Evolutionary conservation across 2,113 vertebrate genomes (phyloP).

Genomic region (Gadus macrocephalus): DNA sequence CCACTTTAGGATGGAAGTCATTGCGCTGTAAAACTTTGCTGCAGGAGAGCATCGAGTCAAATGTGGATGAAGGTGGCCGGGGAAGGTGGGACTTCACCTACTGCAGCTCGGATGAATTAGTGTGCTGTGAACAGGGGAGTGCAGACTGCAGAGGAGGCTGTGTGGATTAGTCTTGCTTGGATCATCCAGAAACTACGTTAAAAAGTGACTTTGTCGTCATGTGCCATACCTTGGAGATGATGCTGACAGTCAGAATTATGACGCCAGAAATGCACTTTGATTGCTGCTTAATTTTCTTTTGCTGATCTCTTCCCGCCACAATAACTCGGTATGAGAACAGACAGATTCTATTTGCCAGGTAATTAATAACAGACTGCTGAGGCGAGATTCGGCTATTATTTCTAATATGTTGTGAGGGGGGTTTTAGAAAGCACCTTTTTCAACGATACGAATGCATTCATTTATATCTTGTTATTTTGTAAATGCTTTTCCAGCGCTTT

Average conservation of each 20-base stretch:
- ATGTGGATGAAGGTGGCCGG: constrained; percentile 46
- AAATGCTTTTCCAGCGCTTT: constrained; percentile 69
- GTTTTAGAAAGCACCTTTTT: constrained; percentile 73
- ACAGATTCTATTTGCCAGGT: constrained; percentile 70
- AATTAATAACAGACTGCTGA: constrained; percentile 70
- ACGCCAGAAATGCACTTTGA: constrained; percentile 88
- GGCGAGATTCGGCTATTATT: constrained; percentile 71
- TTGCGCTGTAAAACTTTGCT: constrained; percentile 58
- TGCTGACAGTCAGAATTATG: constrained; percentile 82
- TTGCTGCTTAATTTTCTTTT: constrained; percentile 80
- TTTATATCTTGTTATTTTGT: constrained; percentile 76
- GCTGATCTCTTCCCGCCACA: constrained; percentile 58
- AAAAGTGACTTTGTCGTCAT: constrained; percentile 85
- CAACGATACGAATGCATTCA: constrained; percentile 68
- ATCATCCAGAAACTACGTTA: constrained; percentile 86
- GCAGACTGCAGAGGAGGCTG: constrained; percentile 33
- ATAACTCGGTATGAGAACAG: constrained; percentile 63
- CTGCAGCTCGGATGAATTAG: constrained; percentile 6
- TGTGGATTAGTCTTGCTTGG: constrained; percentile 57
- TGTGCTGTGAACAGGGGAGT: constrained; percentile 37
- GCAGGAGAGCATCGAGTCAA: constrained; percentile 55
- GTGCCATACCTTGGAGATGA: constrained; percentile 71
- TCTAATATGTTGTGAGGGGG: constrained; percentile 65
- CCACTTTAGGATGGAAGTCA: constrained; percentile 61
- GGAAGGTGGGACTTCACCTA: constrained; percentile 42